Evolutionary conservation across 2,797 vertebrate genomes (phyloP).

Genomic region (Todus mexicanus): DNA sequence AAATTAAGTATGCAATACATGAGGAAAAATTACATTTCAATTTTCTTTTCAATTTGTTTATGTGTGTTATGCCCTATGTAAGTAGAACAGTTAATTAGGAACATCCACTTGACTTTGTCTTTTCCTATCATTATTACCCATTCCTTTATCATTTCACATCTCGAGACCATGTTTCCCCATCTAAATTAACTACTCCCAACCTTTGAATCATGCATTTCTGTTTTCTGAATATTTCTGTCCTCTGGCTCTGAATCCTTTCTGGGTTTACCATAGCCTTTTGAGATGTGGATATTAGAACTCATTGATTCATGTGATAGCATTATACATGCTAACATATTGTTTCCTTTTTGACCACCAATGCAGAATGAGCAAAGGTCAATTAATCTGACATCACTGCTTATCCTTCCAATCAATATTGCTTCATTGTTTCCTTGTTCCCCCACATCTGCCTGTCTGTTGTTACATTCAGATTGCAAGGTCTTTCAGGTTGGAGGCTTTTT

Average conservation of each 20-base stretch:
- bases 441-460: slow-evolving; percentile 2
- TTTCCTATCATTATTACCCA: not conserved
- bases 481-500: not conserved
- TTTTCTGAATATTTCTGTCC: not conserved
- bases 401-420: slow-evolving; percentile 23
- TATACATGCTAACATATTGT: slow-evolving; percentile 46
- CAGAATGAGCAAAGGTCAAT: slow-evolving; percentile 53
- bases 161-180: not conserved
- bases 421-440: slow-evolving; percentile 31
- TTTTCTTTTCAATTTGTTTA: not conserved
- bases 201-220: not conserved
- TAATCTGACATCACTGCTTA: slow-evolving; percentile 51
- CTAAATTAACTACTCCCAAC: not conserved
- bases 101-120: not conserved
- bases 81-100: not conserved
- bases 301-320: slow-evolving; percentile 49
- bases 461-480: not conserved
- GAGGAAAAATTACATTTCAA: not conserved
- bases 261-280: not conserved
- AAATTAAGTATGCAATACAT: not conserved
- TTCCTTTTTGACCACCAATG: slow-evolving; percentile 49
- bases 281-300: slow-evolving; percentile 31
- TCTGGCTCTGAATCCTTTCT: not conserved
- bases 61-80: not conserved
- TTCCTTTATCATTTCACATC: not conserved